Evolutionary conservation across 2,113 vertebrate species (phyloP).

Genomic region (Pelmatolapia mariae): DNA sequence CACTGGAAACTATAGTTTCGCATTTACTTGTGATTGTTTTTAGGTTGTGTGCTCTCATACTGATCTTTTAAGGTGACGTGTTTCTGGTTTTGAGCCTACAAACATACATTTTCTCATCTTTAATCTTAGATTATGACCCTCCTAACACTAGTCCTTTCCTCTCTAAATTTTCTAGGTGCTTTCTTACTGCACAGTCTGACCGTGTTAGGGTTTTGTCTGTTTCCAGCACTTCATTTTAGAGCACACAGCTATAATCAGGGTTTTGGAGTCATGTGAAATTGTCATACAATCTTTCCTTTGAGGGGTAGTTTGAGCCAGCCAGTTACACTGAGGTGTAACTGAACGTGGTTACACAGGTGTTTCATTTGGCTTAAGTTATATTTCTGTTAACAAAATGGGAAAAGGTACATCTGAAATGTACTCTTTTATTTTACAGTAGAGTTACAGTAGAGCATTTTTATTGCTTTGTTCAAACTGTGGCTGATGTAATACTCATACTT

Average conservation of each 20-base stretch:
- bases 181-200: background rate
- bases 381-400: background rate
- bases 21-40: background rate
- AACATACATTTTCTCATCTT: background rate
- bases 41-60: accelerated
- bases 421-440: background rate
- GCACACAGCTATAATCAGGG: background rate
- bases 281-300: background rate
- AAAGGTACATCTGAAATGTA: background rate
- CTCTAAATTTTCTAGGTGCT: background rate
- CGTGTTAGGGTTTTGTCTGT: background rate
- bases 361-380: background rate
- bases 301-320: background rate
- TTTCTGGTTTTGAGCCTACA: background rate
- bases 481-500: background rate
- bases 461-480: background rate
- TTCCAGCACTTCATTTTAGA: background rate
- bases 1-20: accelerated
- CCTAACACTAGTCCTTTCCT: background rate
- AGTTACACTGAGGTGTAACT: background rate
- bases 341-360: background rate
- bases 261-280: background rate
- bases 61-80: background rate
- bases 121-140: background rate
- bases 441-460: background rate